Evolutionary conservation across 2,797 vertebrate species (phyloP).

Genomic region (Enteromius treurensis): DNA sequence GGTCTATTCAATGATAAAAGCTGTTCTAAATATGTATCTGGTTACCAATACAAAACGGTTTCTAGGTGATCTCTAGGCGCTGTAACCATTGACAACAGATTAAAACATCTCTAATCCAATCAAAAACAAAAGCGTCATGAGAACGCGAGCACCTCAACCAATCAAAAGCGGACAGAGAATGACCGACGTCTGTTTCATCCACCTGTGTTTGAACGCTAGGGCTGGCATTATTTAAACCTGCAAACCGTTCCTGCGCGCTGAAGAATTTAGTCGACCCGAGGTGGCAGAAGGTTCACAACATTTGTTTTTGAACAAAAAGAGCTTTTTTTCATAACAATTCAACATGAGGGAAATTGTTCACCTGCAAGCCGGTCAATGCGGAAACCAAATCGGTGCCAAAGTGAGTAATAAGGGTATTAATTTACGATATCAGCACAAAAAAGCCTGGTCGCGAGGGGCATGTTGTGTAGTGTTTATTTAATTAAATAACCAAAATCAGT

Average conservation of each 20-base stretch:
- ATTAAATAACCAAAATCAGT: not conserved
- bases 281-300: rapidly evolving
- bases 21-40: conserved; percentile 8
- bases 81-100: conserved; percentile 49
- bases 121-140: not conserved
- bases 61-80: not conserved
- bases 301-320: not conserved
- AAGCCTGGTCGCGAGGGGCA: not conserved
- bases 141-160: not conserved
- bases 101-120: conserved; percentile 45
- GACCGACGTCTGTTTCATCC: conserved; percentile 53
- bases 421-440: not conserved
- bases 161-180: conserved; percentile 20
- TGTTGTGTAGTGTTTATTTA: not conserved
- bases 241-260: not conserved
- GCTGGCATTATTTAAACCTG: conserved; percentile 42
- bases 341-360: conserved; percentile 81
- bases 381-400: conserved; percentile 81
- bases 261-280: not conserved
- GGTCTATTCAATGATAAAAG: conserved; percentile 19
- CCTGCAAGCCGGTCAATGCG: conserved; percentile 79
- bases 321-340: not conserved
- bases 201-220: not conserved
- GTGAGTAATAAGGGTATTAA: conserved; percentile 59
- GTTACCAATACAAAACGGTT: conserved; percentile 55